These are phyloP conservation scores for Tetranychus cinnabarinus DNA, from an alignment of 1,140 invertebrate genomes.

Conservation along the genomic window DNA sequence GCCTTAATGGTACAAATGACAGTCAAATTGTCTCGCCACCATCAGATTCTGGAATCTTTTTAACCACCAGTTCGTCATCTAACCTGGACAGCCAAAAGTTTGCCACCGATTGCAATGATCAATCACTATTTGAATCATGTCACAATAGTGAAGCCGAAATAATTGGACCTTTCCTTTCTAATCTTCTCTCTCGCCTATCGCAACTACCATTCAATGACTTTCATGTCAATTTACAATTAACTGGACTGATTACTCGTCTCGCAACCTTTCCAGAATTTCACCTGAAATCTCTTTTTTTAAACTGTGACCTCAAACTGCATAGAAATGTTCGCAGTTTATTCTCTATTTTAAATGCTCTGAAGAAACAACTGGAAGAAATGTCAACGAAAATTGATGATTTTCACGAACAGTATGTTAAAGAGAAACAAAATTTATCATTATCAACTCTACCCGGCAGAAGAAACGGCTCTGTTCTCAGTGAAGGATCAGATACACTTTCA, in stretches of 20 bases:
- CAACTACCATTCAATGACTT: constrained; percentile 60
- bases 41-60: too few species aligned
- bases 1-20: too few species aligned
- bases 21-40: too few species aligned
- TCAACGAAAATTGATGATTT: constrained; percentile 31
- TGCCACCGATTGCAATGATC: too few species aligned
- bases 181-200: constrained; percentile 54
- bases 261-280: constrained; percentile 67
- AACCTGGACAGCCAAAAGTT: too few species aligned
- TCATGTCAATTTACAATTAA: constrained; percentile 64
- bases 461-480: not conserved
- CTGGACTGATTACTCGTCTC: constrained; percentile 57
- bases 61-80: too few species aligned
- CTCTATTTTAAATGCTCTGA: constrained; percentile 32
- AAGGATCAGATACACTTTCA: too few species aligned
- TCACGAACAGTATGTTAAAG: constrained; percentile 18
- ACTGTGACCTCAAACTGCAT: constrained; percentile 59
- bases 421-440: not conserved
- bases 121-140: not conserved
- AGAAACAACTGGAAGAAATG: not conserved
- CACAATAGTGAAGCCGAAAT: constrained; percentile 2
- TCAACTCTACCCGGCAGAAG: not conserved
- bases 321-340: constrained; percentile 68
- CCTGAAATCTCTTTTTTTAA: constrained; percentile 59
- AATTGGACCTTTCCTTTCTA: constrained; percentile 53